phyloP scores from a whole-genome alignment of 2,113 vertebrate genomes.

The Seriola rivoliana region DNA sequence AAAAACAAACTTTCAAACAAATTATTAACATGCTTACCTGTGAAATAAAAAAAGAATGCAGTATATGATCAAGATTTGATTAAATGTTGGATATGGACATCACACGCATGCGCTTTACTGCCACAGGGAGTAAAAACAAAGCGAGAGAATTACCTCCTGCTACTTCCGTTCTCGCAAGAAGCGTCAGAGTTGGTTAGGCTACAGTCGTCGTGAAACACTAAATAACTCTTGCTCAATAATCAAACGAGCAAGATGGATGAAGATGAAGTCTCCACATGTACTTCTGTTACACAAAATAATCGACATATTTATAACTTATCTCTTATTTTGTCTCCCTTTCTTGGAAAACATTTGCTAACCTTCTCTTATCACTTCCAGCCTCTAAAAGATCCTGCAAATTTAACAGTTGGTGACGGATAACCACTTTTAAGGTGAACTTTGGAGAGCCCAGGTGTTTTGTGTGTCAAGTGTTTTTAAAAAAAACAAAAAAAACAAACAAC shows the following conservation, averaged over 20 bases:
- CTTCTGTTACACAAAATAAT: too few relatives aligned
- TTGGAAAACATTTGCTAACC: too few relatives aligned
- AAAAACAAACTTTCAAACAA: neutral
- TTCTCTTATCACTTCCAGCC: too few relatives aligned
- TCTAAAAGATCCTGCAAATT: too few relatives aligned
- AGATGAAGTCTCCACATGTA: neutral
- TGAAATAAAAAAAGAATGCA: neutral
- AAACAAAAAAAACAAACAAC: too few relatives aligned
- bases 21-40: accelerated
- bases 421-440: too few relatives aligned
- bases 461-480: too few relatives aligned
- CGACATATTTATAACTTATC: too few relatives aligned
- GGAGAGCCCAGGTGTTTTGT: too few relatives aligned
- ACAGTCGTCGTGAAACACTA: neutral
- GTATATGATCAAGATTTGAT: neutral
- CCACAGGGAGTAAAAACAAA: neutral
- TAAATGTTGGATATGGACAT: accelerated
- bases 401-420: too few relatives aligned
- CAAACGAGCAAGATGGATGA: neutral
- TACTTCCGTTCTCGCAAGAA: slow-evolving; percentile 17
- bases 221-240: neutral
- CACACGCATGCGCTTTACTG: neutral
- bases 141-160: neutral
- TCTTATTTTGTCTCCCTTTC: too few relatives aligned
- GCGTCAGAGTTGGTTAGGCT: too few relatives aligned